A percentile compares a stretch with the other conserved stretches of the same genome.
Conservation (phyloP, 2,888 invertebrate genomes). For the Geophilus truncorum region DNA sequence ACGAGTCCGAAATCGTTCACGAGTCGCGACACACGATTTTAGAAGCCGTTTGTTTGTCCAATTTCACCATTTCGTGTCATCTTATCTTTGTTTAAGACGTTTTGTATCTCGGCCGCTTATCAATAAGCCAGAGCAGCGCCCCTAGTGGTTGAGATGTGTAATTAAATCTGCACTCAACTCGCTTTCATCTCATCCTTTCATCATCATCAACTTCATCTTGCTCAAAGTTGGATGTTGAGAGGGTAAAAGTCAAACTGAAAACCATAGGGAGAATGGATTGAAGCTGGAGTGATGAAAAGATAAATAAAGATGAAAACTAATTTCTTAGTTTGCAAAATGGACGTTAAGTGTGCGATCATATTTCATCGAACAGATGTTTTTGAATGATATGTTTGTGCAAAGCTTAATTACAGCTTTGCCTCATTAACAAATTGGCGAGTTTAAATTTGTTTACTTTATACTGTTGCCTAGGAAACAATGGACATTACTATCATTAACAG, state of each 20-base stretch:
- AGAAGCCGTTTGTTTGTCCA: not conserved
- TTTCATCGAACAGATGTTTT: too few relatives aligned
- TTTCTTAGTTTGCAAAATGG: too few relatives aligned
- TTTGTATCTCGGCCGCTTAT: not conserved
- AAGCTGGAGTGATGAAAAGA: not conserved
- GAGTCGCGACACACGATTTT: too few relatives aligned
- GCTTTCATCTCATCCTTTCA: not conserved
- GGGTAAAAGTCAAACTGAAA: constrained; percentile 10
- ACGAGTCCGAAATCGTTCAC: too few relatives aligned
- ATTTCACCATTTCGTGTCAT: not conserved
- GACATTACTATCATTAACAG: too few relatives aligned
- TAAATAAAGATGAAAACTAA: too few relatives aligned
- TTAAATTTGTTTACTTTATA: too few relatives aligned
- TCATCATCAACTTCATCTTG: not conserved
- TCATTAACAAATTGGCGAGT: too few relatives aligned
- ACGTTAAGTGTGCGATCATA: too few relatives aligned
- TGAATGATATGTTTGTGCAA: too few relatives aligned
- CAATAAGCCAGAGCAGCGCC: not conserved
- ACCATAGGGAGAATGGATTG: not conserved
- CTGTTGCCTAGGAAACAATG: too few relatives aligned
- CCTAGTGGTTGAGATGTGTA: not conserved
- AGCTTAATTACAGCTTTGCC: too few relatives aligned
- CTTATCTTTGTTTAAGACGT: not conserved
- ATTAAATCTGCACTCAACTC: constrained; percentile 10
- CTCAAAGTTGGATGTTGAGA: not conserved